phyloP scores from a whole-genome alignment of 2,888 invertebrate genomes.

The Notocelia uddmanniana region DNA sequence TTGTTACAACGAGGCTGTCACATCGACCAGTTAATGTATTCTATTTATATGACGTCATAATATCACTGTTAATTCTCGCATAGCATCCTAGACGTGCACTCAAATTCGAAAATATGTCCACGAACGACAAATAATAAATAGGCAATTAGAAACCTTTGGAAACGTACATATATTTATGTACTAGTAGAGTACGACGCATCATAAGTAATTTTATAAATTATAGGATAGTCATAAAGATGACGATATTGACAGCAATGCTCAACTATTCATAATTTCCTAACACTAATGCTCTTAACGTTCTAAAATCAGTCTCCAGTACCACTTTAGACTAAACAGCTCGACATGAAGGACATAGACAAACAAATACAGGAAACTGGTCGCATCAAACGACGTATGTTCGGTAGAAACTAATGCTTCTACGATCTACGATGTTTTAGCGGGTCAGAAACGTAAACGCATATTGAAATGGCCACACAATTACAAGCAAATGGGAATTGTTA shows the following conservation, averaged over 20 bases:
- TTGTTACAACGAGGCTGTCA: no score
- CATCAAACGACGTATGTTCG: conserved; percentile 9
- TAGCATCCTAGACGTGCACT: no score
- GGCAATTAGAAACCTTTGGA: no score
- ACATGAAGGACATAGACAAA: conserved; percentile 34
- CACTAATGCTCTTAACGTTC: conserved; percentile 27
- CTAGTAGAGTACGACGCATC: no score
- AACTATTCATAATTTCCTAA: conserved; percentile 13
- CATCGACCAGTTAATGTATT: no score
- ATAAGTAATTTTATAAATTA: no score
- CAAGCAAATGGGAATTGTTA: conserved; percentile 35
- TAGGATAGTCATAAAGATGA: background rate
- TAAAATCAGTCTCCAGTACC: conserved; percentile 32
- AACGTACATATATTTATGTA: no score
- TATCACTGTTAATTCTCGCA: no score
- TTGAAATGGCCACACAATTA: conserved; percentile 34
- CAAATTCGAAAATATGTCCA: no score
- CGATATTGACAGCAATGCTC: background rate
- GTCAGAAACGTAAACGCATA: conserved; percentile 12
- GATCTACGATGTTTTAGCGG: background rate
- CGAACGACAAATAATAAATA: no score
- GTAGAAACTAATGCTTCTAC: background rate
- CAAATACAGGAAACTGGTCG: conserved; percentile 26
- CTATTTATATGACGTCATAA: no score
- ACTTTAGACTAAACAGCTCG: conserved; percentile 38